These are phyloP conservation scores for Ichneumoninae sp. DNA, from an alignment of 2,888 invertebrate genomes.

Conservation along the genomic window DNA sequence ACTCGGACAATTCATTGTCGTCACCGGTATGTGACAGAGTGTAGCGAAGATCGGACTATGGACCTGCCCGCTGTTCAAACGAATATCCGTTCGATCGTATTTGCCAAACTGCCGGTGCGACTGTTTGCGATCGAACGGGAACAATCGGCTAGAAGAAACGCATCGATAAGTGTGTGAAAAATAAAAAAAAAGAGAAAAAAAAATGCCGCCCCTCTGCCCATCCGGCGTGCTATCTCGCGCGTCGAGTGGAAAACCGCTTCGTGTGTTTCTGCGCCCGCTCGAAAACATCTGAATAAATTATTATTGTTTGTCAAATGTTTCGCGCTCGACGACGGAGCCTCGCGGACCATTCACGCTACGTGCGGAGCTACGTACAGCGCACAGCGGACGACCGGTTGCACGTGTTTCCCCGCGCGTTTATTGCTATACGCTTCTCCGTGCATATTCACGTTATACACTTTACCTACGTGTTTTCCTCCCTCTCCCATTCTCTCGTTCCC, in stretches of 20 bases:
- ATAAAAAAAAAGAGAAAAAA: constrained; percentile 1
- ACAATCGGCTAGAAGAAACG: constrained; percentile 27
- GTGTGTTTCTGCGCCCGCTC: constrained; percentile 62
- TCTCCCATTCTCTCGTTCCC: constrained; percentile 53
- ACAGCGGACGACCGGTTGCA: not conserved
- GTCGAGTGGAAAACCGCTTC: constrained; percentile 30
- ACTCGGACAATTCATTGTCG: constrained; percentile 32
- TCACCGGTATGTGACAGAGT: constrained; percentile 10
- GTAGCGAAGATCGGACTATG: constrained; percentile 34
- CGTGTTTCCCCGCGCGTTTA: not conserved
- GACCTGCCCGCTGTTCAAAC: constrained; percentile 56
- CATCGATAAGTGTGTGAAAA: constrained; percentile 1
- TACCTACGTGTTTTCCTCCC: constrained; percentile 26
- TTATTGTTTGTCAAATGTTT: constrained; percentile 84
- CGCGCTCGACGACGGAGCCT: constrained; percentile 65
- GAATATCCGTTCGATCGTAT: constrained; percentile 50
- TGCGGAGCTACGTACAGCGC: constrained; percentile 20
- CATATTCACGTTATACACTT: constrained; percentile 50
- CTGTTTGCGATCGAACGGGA: constrained; percentile 44
- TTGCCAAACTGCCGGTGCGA: constrained; percentile 40
- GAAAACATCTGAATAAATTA: constrained; percentile 85
- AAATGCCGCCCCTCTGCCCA: constrained; percentile 15
- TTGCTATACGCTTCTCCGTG: not conserved
- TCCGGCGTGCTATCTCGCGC: constrained; percentile 1
- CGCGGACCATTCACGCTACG: constrained; percentile 30